These are phyloP conservation scores for Ericerus pela DNA, from an alignment of 1,140 invertebrate genomes.

Conservation along the genomic window DNA sequence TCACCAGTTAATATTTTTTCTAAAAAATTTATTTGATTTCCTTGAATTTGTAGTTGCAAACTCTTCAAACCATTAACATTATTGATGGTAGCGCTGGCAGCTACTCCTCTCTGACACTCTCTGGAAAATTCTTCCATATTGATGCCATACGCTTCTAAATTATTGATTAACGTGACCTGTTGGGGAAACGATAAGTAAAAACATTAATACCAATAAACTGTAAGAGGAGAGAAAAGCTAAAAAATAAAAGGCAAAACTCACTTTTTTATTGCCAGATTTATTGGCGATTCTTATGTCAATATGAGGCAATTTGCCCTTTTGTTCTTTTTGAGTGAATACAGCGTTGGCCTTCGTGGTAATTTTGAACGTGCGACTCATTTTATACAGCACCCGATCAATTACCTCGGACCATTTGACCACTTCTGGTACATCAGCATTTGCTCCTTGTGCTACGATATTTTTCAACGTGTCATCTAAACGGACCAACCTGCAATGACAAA, in stretches of 20 bases:
- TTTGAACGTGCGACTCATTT: neutral
- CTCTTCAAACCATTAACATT: constrained; percentile 53
- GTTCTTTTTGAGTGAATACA: neutral
- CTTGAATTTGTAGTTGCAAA: constrained; percentile 72
- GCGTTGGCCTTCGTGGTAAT: neutral
- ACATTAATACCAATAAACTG: neutral
- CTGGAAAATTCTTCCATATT: constrained; percentile 61
- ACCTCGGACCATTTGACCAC: neutral
- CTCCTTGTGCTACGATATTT: neutral
- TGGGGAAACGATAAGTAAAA: constrained; percentile 16
- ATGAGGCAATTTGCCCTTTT: constrained; percentile 51
- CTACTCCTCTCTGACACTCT: constrained; percentile 65
- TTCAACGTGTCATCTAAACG: neutral
- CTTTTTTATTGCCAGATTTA: constrained; percentile 79
- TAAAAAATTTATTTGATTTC: constrained; percentile 72
- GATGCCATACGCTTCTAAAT: constrained; percentile 72
- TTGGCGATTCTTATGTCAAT: constrained; percentile 62
- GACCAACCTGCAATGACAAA: neutral
- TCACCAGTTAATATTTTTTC: constrained; percentile 53
- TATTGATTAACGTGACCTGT: constrained; percentile 72
- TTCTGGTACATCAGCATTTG: neutral
- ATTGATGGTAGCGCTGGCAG: constrained; percentile 70
- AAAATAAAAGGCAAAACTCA: constrained; percentile 28
- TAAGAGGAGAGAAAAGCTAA: neutral
- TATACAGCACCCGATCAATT: neutral